A percentile compares a stretch with the other conserved stretches of the same genome.
Conservation (phyloP, 1,140 invertebrate genomes). For the Cydia pomonella region DNA sequence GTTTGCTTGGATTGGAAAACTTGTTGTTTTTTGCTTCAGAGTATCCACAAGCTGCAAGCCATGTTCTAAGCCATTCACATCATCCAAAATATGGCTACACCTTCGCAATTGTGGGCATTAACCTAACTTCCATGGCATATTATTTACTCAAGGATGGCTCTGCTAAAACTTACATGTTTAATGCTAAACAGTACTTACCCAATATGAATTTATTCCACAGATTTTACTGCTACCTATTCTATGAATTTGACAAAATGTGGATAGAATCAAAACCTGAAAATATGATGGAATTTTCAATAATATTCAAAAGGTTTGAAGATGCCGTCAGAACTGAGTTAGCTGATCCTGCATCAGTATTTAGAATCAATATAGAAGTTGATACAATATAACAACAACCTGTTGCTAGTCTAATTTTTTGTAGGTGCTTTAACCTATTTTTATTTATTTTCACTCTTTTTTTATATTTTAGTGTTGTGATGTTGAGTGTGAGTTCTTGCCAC, state of each 20-base stretch:
- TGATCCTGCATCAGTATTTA: constrained; percentile 85
- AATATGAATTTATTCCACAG: constrained; percentile 93
- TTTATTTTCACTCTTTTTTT: not conserved
- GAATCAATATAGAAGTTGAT: constrained; percentile 87
- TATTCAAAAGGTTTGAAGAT: constrained; percentile 92
- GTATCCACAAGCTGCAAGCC: constrained; percentile 88
- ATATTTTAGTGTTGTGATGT: not conserved
- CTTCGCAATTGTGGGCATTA: constrained; percentile 96
- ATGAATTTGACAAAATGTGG: constrained; percentile 97
- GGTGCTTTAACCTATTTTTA: constrained; percentile 10
- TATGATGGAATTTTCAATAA: constrained; percentile 96
- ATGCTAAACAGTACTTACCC: constrained; percentile 86
- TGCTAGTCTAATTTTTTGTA: constrained; percentile 43
- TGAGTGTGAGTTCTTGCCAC: not conserved
- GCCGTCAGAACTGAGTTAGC: constrained; percentile 84
- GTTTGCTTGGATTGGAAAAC: constrained; percentile 96
- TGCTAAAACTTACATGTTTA: constrained; percentile 96
- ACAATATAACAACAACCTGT: constrained; percentile 79
- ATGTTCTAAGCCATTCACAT: constrained; percentile 92
- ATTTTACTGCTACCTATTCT: constrained; percentile 97
- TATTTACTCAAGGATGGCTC: constrained; percentile 89
- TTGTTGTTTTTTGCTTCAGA: constrained; percentile 93
- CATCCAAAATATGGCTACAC: constrained; percentile 95
- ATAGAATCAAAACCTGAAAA: constrained; percentile 93
- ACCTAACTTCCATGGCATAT: constrained; percentile 95